A percentile compares a stretch with the other conserved stretches of the same genome.
These are phyloP conservation scores for Neolamprologus longior DNA, from an alignment of 2,113 vertebrate genomes.

Conservation along the genomic window DNA sequence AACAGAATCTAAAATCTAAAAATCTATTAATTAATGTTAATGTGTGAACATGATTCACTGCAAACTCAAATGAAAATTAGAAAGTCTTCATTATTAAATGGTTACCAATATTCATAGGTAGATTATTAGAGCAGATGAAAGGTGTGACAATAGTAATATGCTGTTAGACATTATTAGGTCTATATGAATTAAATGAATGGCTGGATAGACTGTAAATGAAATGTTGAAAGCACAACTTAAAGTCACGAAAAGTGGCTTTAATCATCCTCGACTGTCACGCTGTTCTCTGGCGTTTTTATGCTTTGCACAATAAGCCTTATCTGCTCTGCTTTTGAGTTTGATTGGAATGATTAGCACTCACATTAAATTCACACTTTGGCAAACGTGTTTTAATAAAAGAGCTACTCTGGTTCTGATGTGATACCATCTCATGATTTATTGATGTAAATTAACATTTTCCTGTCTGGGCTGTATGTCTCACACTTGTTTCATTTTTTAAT, in stretches of 20 bases:
- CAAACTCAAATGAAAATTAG: background rate
- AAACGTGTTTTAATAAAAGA: slow-evolving; percentile 60
- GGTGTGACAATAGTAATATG: background rate
- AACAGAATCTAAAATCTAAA: background rate
- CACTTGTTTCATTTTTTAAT: slow-evolving; percentile 48
- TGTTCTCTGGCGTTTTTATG: background rate
- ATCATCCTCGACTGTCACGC: background rate
- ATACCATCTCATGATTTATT: slow-evolving; percentile 70
- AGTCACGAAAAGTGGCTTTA: background rate
- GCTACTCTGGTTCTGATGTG: slow-evolving; percentile 21
- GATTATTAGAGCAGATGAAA: background rate
- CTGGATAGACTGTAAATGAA: background rate
- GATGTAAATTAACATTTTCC: slow-evolving; percentile 63
- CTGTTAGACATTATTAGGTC: background rate
- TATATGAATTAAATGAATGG: background rate
- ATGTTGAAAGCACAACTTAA: background rate
- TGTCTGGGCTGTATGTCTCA: slow-evolving; percentile 50
- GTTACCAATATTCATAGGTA: background rate
- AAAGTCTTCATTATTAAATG: background rate
- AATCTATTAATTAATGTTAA: background rate
- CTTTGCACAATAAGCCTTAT: background rate
- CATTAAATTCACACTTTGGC: slow-evolving; percentile 29
- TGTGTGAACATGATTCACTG: background rate
- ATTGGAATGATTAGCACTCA: slow-evolving; percentile 50
- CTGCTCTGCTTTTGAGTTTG: slow-evolving; percentile 39